Evolutionary conservation across 2,797 vertebrate species (phyloP).

Genomic region (Peromyscus melanophrys): DNA sequence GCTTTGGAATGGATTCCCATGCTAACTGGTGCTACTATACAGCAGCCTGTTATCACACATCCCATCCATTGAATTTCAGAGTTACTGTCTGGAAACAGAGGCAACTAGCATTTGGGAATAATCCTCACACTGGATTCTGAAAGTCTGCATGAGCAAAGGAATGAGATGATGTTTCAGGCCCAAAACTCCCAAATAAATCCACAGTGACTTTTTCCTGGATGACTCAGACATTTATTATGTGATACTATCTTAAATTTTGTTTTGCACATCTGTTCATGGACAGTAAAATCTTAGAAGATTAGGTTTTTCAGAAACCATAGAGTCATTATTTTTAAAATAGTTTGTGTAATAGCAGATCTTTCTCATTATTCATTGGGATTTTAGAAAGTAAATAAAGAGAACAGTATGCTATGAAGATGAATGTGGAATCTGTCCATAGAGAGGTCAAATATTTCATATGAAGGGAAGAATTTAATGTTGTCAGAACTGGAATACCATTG

Average conservation of each 20-base stretch:
- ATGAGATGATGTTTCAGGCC: not conserved
- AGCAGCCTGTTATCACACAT: not conserved
- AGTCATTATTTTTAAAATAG: slow-evolving; percentile 36
- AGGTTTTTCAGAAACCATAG: slow-evolving; percentile 36
- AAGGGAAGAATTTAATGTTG: slow-evolving; percentile 3
- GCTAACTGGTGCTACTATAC: not conserved
- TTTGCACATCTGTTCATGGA: slow-evolving; percentile 64
- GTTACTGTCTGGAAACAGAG: slow-evolving; percentile 14
- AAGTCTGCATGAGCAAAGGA: not conserved
- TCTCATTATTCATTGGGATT: slow-evolving; percentile 40
- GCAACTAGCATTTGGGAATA: not conserved
- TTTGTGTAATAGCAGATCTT: slow-evolving; percentile 9
- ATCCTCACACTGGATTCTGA: slow-evolving; percentile 1
- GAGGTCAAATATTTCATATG: slow-evolving; percentile 25
- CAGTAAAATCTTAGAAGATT: slow-evolving; percentile 64
- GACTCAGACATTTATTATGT: slow-evolving; percentile 64
- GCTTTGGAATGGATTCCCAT: not conserved
- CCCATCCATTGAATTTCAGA: not conserved
- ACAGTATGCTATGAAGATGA: not conserved
- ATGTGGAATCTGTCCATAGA: not conserved
- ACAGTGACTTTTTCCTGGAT: slow-evolving; percentile 32
- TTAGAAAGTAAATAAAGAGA: slow-evolving; percentile 67
- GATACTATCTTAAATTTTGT: slow-evolving; percentile 53
- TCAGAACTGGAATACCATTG: not conserved
- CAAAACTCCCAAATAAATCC: slow-evolving; percentile 50